phyloP scores from a whole-genome alignment of 2,113 vertebrate species.

The Bos taurus region ARS-UCD2.0 NC_037328.1:17289501-17290000 shows the following conservation, averaged over 20 bases:
- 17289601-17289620: neutral
- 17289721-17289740: neutral
- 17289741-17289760: neutral
- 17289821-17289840: neutral
- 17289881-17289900: neutral
- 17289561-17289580: neutral
- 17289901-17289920: neutral
- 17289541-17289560: neutral
- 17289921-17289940: neutral
- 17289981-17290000: neutral
- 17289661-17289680: neutral
- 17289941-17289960: neutral
- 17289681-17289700: neutral
- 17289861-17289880: neutral
- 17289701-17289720: neutral
- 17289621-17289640: accelerated
- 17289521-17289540: neutral
- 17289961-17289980: neutral
- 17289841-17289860: neutral
- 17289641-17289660: neutral
- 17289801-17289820: neutral
- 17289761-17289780: neutral
- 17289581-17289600: accelerated
- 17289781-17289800: neutral
- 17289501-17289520: neutral